A percentile compares a stretch with the other conserved stretches of the same genome.
These are phyloP conservation scores for Eilema caniola DNA, from an alignment of 2,888 invertebrate species.

Conservation along the genomic window DNA sequence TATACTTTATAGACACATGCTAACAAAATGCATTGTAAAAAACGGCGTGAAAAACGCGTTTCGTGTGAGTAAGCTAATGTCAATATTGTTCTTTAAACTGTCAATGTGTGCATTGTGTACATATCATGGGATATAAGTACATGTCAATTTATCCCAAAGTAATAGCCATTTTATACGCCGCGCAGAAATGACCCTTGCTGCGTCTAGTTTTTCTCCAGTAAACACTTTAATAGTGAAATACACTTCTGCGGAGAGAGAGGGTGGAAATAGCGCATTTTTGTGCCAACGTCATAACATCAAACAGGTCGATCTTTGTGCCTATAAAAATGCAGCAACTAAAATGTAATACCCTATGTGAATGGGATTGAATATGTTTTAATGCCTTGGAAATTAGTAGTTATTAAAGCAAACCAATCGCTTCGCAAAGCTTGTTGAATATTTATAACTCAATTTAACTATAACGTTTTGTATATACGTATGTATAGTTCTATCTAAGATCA, in stretches of 20 bases:
- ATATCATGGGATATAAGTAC: too few species aligned
- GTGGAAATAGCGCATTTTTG: background rate
- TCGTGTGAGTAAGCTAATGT: too few species aligned
- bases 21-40: too few species aligned
- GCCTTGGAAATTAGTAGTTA: background rate
- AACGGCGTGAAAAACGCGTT: too few species aligned
- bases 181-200: too few species aligned
- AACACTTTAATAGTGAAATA: background rate
- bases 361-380: background rate
- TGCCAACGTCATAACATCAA: background rate
- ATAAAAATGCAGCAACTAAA: background rate
- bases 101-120: too few species aligned
- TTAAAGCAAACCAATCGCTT: conserved; percentile 3
- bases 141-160: too few species aligned
- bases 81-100: too few species aligned
- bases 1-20: too few species aligned
- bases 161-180: too few species aligned
- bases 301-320: background rate
- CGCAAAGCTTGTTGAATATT: conserved; percentile 1
- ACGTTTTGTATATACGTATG: too few species aligned
- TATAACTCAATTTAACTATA: background rate
- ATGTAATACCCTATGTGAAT: background rate
- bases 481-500: conserved; percentile 52
- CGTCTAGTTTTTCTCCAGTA: background rate
- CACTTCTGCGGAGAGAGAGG: background rate